phyloP scores from a whole-genome alignment of 2,113 vertebrate genomes.

The Aphyosemion australe region DNA sequence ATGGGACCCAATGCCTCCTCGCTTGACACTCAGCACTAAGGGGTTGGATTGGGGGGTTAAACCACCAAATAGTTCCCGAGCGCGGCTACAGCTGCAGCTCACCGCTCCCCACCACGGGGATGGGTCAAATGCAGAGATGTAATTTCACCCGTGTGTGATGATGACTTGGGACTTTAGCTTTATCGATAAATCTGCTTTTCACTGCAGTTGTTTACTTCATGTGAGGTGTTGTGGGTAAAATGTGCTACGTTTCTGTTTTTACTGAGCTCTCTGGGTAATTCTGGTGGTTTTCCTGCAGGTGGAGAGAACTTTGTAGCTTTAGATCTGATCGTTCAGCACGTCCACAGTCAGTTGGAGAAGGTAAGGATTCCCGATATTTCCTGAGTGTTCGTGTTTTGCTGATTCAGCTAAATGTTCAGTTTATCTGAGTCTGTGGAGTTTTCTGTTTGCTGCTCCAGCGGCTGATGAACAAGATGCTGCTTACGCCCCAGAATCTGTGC shows the following conservation, averaged over 20 bases:
- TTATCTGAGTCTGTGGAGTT: neutral
- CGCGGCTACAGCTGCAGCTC: too few relatives aligned
- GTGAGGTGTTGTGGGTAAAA: neutral
- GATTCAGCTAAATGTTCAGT: neutral
- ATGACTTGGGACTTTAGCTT: too few relatives aligned
- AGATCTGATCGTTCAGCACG: slow-evolving; percentile 90
- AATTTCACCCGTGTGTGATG: too few relatives aligned
- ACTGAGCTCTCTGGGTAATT: neutral
- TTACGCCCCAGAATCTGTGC: neutral
- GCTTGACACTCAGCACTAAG: too few relatives aligned
- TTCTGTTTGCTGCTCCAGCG: slow-evolving; percentile 10
- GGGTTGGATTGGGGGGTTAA: too few relatives aligned
- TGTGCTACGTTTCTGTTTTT: neutral
- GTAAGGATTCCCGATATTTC: slow-evolving; percentile 67
- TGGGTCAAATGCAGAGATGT: too few relatives aligned
- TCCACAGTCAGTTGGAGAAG: slow-evolving; percentile 94
- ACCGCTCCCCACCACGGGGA: too few relatives aligned
- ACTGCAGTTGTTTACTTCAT: too few relatives aligned
- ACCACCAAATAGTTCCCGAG: too few relatives aligned
- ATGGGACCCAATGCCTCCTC: too few relatives aligned
- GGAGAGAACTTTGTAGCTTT: slow-evolving; percentile 90
- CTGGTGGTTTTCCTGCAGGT: slow-evolving; percentile 65
- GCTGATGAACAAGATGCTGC: neutral
- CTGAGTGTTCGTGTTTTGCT: neutral
- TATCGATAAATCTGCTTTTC: too few relatives aligned